Evolutionary conservation across 2,888 invertebrate species (phyloP), one percentile per base, ranked within the genome.

Genomic region (Pseudococcus viburni): DNA sequence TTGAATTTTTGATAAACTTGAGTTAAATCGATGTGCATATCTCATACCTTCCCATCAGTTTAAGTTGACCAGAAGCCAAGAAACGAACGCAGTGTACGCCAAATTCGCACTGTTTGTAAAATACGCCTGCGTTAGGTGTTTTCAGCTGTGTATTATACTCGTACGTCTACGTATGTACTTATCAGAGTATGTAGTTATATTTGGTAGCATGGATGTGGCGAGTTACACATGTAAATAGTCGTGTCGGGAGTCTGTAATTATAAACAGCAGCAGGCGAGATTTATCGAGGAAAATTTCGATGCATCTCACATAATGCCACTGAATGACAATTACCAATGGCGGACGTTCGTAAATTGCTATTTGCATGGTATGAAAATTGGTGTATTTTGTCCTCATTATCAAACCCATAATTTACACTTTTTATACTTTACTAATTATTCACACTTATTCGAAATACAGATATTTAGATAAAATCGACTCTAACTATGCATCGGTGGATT

Each of bases 11-110:
- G 26, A 33, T 33, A 33, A 33, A 33, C 1, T 33, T 3, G 26
- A 33, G 26, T 33, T 86, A 73, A 86, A 86, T 86, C 64, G 59
- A 46, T 73, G 39, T 64, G 39, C 73, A 73, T 73, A 73, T 86
- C 86, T 73, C 86, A 26, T 73, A 86, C 86, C 73, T 86, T 86
- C 86, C 73, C n/a, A 64, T 73, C 26, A 86, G 48, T 68, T 39
- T 33, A n/a, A 73, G 73, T 80, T 86, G 86, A 86, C 48, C 15
- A 42, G 7, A 39, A 15, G 86, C 86, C 86, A 86, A 73, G 64
- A 64, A 86, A 80, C 11, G 42, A 42, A 80, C 42, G n/a, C 42
- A 42, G 80, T n/a, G 80, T 42, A n/a, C 80, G 80, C 80, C 80
- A 80, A 80, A 80, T 80, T 80, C 42, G 39, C 39, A 19, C 80